Base-by-base conservation (phyloP, 2,797 vertebrate genomes). In the Taenioides sp. region DNA sequence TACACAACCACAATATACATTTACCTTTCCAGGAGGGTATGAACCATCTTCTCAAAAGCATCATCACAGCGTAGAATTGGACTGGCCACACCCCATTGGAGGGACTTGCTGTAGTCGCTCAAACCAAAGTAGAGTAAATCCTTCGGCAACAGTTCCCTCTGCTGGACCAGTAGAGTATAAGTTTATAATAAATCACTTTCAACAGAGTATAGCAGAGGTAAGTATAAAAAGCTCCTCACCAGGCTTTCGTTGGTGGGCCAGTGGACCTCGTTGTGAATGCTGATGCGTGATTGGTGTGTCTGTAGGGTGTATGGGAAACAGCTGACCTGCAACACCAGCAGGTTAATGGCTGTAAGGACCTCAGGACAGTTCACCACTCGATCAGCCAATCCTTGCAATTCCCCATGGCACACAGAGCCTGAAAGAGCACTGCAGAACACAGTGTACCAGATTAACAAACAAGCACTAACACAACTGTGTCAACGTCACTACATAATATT, bases 41-140 rank as follows among this genome's bases (percentile, higher is more conserved):
- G 96, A 84, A 98, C 97, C 98, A 99, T 99, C 91, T 96, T 97
- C 92, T 99, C 98, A 79, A 98, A 99, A 0, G 97, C 97, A 73
- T 99, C 96, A 49, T 99, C 98, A 77, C 96, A 98, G 78, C 96
- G 95, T 77, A 99, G 86, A 70, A 99, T 96, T 22, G 98, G 98
- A 84, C 97, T 99, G 64, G 96, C 97, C 85, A 98, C 93, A 37
- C 97, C 98, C 98, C 98, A 99, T 74, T 97, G 96, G 73, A 99
- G 92, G 50, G 97, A 99, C 79, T 93, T 94, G 92, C 96, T 97
- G 91, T 98, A 99, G 85, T 98, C 95, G 71, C 93, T 95, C 88
- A 99, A 91, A 67, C 98, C 97, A 52, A 99, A 99, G 90, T 99
- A 99, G 5, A 96, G 71, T 80, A 96, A 91, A 63, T 96, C 95